Evolutionary conservation across 2,888 invertebrate species (phyloP), one percentile per base, ranked within the genome.

Genomic region (Syrphus vitripennis): DNA sequence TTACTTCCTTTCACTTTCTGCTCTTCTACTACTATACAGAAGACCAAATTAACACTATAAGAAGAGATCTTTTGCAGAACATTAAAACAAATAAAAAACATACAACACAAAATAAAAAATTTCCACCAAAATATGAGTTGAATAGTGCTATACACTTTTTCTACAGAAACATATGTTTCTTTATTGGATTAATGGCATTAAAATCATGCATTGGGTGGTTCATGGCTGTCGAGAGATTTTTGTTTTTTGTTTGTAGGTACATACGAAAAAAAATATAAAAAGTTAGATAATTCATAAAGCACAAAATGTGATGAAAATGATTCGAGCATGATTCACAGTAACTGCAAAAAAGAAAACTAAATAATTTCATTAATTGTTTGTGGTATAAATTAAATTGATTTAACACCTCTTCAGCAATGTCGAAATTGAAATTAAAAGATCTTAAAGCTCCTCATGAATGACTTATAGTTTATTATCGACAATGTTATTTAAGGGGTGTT

Each of bases 161-260:
- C 5, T 45, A 12, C n/a, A 21, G 21, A 61, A n/a, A 40, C 9
- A n/a, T 2, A 42, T 74, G n/a, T 48, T 48, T 65, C 57, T 80
- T 48, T 70, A 84, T 84, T 84, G 65, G 71, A 76, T 84, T 84
- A 80, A 84, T 84, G 63, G 71, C 65, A 75, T 80, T 80, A 83
- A 45, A 83, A 75, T 71, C 79, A 75, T 83, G 65, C 70, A 70
- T 70, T 42, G 63, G 61, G 24, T 63, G 53, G 26, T 26, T 50
- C 61, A 40, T 55, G 12, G 21, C 6, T 48, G 59, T 59, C n/a
- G 50, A 7, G 59, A 26, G 31, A 45, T 48, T 48, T 65, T 16
- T 9, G 3, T 9, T 26, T 48, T 34, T 65, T 63, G 6, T 61
- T 53, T 63, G 26, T 26, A 53, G 63, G 19, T 26, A 59, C 9